Evolutionary conservation across 1,140 invertebrate species (phyloP).

Genomic region (Drosophila micromelanica): DNA sequence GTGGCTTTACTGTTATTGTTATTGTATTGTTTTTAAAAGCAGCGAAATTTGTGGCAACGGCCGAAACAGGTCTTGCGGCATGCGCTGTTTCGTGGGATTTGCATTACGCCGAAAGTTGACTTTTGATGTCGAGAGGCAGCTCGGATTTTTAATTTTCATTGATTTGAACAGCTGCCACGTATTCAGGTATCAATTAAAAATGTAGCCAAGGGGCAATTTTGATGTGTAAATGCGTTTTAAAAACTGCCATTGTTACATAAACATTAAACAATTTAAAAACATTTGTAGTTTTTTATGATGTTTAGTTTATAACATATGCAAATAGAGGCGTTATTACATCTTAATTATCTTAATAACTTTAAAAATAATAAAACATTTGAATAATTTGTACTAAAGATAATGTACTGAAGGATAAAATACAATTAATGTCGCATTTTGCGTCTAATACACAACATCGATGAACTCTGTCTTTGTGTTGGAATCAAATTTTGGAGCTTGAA

Average conservation of each 20-base stretch:
- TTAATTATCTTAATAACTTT: too few species aligned
- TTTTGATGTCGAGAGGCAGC: conserved; percentile 4
- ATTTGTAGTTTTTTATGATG: too few species aligned
- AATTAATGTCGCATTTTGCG: too few species aligned
- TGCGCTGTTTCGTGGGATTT: conserved; percentile 8
- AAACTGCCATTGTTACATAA: too few species aligned
- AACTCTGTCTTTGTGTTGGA: neutral
- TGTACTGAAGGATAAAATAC: too few species aligned
- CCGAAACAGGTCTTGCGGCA: conserved; percentile 17
- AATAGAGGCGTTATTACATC: too few species aligned
- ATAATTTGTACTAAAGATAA: too few species aligned
- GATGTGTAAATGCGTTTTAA: too few species aligned
- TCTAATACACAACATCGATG: too few species aligned
- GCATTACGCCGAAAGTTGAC: neutral
- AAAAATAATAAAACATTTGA: too few species aligned
- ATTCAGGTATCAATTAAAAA: conserved; percentile 2
- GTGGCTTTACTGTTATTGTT: conserved; percentile 55
- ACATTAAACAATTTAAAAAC: too few species aligned
- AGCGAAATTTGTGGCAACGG: conserved; percentile 12
- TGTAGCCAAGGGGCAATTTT: neutral
- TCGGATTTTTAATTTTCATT: conserved; percentile 5
- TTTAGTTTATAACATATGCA: too few species aligned
- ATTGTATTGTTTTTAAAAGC: conserved; percentile 32
- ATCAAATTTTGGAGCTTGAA: neutral
- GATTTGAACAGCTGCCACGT: conserved; percentile 9